These are phyloP conservation scores for Dynastes grantii DNA, from an alignment of 2,888 invertebrate species.

Conservation along the genomic window DNA sequence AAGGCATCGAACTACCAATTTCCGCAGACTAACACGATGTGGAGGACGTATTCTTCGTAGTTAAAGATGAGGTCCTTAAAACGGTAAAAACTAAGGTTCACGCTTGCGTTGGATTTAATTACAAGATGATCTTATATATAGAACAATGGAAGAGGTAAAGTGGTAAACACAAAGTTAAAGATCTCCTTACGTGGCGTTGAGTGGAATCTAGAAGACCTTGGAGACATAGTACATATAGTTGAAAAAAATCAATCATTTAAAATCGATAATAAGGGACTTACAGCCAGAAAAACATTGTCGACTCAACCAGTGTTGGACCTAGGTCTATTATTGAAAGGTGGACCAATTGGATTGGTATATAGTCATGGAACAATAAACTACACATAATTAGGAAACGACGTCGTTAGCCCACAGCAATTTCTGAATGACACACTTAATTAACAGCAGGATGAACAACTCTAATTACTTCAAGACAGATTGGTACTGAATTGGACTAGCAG, in stretches of 20 bases:
- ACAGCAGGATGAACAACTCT: conserved; percentile 91
- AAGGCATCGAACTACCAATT: conserved; percentile 61
- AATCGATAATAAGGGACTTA: conserved; percentile 93
- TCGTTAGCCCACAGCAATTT: conserved; percentile 77
- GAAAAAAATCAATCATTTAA: conserved; percentile 96
- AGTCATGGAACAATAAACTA: conserved; percentile 87
- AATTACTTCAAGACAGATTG: conserved; percentile 96
- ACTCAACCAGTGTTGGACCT: conserved; percentile 92
- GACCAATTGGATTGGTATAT: conserved; percentile 71
- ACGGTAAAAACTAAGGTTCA: conserved; percentile 92
- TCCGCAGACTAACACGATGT: conserved; percentile 87
- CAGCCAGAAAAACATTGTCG: conserved; percentile 89
- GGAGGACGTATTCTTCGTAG: conserved; percentile 98
- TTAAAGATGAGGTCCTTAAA: conserved; percentile 98
- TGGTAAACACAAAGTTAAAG: conserved; percentile 95
- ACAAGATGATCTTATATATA: conserved; percentile 79
- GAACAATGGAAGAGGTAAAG: conserved; percentile 87
- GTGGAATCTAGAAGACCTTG: conserved; percentile 98
- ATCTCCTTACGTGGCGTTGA: conserved; percentile 96
- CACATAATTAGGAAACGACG: conserved; percentile 89
- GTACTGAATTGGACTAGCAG: conserved; percentile 95
- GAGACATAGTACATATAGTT: conserved; percentile 96
- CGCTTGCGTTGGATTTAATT: conserved; percentile 93
- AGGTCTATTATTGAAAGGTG: conserved; percentile 78
- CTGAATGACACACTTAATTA: conserved; percentile 81